Evolutionary conservation across 2,888 invertebrate genomes (phyloP).

Genomic region (Stratiomys singularior): DNA sequence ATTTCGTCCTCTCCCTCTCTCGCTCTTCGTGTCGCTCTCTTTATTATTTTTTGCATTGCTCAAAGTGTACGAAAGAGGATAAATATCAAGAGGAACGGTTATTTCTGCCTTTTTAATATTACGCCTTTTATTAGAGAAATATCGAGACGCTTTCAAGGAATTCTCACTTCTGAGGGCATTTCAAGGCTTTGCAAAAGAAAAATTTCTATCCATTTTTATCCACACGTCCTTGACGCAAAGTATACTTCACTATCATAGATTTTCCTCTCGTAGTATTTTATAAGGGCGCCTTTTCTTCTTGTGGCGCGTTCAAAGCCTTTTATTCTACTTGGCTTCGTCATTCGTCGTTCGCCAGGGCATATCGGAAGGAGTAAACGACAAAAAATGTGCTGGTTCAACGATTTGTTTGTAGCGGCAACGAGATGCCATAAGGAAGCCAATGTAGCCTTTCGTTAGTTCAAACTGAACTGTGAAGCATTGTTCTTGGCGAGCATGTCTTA

Average conservation of each 20-base stretch:
- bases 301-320: neutral
- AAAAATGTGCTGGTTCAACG: constrained; percentile 5
- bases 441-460: neutral
- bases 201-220: constrained; percentile 5
- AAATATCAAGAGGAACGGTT: neutral
- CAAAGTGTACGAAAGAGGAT: neutral
- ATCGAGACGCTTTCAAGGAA: constrained; percentile 24
- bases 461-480: neutral
- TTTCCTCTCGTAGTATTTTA: neutral
- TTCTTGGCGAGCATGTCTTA: neutral
- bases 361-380: neutral
- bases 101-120: neutral
- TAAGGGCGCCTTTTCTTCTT: neutral
- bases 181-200: neutral
- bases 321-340: neutral
- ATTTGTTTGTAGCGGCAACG: constrained; percentile 1
- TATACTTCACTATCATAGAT: neutral
- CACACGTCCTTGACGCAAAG: constrained; percentile 2
- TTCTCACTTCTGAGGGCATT: neutral
- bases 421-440: constrained; percentile 2
- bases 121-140: constrained; percentile 9
- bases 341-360: neutral
- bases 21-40: neutral
- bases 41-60: neutral
- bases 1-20: no score